Evolutionary conservation across 1,140 invertebrate species (phyloP).

Genomic region (Pantala flavescens): DNA sequence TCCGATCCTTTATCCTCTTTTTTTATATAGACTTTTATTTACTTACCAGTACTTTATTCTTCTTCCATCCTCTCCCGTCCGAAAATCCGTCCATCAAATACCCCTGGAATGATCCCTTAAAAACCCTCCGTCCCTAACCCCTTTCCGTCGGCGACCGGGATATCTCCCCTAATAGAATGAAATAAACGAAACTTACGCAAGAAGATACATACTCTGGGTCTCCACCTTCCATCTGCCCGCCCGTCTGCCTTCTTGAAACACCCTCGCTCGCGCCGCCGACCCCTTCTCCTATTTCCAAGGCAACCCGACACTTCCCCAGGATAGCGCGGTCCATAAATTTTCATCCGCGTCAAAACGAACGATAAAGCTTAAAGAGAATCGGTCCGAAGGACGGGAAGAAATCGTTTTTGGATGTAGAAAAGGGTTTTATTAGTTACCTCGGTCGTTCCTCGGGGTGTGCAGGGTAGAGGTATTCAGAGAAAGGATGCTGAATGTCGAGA

Average conservation of each 20-base stretch:
- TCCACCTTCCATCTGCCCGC: background rate
- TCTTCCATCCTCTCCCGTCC: background rate
- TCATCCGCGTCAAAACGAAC: background rate
- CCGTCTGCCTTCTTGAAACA: background rate
- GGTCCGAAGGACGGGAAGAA: background rate
- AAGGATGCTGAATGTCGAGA: background rate
- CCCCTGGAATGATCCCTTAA: background rate
- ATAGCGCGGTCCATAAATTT: background rate
- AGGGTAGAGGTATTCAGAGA: background rate
- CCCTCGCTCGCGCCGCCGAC: background rate
- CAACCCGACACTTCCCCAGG: background rate
- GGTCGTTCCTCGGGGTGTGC: background rate
- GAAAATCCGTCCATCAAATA: too few species aligned
- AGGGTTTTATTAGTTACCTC: too few species aligned
- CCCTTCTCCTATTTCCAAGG: background rate
- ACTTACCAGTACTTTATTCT: background rate
- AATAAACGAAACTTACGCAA: background rate
- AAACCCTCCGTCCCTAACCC: background rate
- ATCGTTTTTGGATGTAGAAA: too few species aligned
- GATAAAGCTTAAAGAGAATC: background rate
- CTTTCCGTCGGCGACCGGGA: background rate
- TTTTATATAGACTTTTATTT: background rate
- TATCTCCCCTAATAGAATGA: background rate
- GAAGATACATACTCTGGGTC: background rate
- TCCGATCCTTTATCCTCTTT: background rate